These are phyloP conservation scores for Atethmia centrago DNA, from an alignment of 2,888 invertebrate genomes.

Conservation along the genomic window DNA sequence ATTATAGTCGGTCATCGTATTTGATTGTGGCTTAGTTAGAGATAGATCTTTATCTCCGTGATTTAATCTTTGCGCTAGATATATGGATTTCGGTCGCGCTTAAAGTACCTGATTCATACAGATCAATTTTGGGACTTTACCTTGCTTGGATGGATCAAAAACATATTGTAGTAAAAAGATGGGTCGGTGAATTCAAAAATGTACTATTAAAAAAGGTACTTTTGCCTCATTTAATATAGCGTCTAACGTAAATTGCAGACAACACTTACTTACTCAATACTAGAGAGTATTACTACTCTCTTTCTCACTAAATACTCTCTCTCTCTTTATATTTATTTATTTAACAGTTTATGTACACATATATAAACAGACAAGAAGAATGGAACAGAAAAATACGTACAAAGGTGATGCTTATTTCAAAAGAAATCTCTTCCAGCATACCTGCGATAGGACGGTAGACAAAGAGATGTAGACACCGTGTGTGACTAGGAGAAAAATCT, in stretches of 20 bases:
- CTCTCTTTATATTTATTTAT: too few relatives aligned
- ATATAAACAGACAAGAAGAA: too few relatives aligned
- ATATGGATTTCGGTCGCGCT: background rate
- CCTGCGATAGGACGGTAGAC: too few relatives aligned
- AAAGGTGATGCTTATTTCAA: too few relatives aligned
- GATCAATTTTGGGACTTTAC: background rate
- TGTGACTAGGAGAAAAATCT: too few relatives aligned
- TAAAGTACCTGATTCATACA: background rate
- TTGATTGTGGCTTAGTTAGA: slow-evolving; percentile 10
- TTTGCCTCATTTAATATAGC: background rate
- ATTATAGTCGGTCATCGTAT: slow-evolving; percentile 13
- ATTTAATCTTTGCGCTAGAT: slow-evolving; percentile 7
- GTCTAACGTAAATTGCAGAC: background rate
- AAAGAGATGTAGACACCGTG: too few relatives aligned
- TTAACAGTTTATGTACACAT: too few relatives aligned
- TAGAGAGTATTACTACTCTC: too few relatives aligned
- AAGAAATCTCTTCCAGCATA: too few relatives aligned
- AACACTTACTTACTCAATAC: background rate
- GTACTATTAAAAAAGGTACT: background rate
- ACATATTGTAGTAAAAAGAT: background rate
- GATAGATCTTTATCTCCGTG: slow-evolving; percentile 9
- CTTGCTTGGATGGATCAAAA: background rate
- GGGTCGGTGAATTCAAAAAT: background rate
- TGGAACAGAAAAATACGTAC: too few relatives aligned
- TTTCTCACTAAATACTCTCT: background rate